A percentile compares a stretch with the other conserved stretches of the same genome.
Conservation (phyloP, 2,113 vertebrate genomes). For the Riparia riparia region DNA sequence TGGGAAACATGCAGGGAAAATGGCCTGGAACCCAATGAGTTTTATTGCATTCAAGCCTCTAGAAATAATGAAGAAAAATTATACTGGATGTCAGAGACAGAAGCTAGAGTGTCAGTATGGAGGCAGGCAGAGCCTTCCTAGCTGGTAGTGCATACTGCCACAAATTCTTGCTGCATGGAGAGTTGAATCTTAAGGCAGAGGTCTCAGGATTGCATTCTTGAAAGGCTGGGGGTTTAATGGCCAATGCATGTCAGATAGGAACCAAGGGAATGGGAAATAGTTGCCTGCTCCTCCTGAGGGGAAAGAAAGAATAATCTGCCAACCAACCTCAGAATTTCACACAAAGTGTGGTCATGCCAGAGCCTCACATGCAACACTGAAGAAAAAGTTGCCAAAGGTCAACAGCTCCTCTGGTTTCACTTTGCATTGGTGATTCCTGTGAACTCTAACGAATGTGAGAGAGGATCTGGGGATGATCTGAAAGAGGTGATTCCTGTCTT, state of each 20-base stretch:
- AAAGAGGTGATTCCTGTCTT: not conserved
- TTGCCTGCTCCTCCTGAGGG: not conserved
- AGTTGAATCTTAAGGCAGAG: not conserved
- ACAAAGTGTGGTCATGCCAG: not conserved
- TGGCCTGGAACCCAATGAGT: not conserved
- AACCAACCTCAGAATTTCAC: not conserved
- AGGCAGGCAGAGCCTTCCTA: not conserved
- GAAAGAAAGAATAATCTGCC: not conserved
- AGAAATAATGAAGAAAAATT: not conserved
- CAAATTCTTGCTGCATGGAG: rapidly evolving
- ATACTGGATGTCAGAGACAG: not conserved
- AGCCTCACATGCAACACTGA: not conserved
- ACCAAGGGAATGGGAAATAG: not conserved
- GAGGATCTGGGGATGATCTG: not conserved
- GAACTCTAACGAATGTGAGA: not conserved
- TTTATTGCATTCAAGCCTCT: not conserved
- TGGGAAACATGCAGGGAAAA: not conserved
- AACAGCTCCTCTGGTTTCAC: not conserved
- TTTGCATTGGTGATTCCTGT: not conserved
- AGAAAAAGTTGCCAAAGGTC: not conserved
- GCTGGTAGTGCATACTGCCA: not conserved
- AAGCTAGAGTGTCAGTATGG: not conserved
- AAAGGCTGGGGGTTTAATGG: not conserved
- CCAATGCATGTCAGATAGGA: not conserved
- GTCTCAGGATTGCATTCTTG: not conserved